Evolutionary conservation across 2,113 vertebrate species (phyloP).

Genomic region (Geococcyx californianus): DNA sequence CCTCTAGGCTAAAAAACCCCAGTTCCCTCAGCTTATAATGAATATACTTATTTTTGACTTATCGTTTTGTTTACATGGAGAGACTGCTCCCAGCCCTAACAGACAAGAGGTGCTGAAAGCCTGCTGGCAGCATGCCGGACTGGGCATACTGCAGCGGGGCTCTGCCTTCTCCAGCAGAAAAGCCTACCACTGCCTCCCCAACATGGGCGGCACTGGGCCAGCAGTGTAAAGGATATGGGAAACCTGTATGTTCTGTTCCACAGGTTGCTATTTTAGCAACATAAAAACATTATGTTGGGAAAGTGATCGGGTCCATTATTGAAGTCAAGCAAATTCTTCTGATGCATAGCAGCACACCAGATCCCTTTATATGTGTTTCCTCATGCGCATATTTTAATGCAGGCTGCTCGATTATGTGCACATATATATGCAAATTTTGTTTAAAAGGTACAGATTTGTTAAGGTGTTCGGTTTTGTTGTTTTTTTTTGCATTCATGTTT

Average conservation of each 20-base stretch:
- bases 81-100: neutral
- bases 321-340: neutral
- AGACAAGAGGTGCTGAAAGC: neutral
- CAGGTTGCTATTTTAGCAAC: neutral
- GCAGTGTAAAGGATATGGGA: no score
- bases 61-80: neutral
- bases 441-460: neutral
- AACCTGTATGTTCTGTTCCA: rapidly evolving
- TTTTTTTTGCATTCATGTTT: neutral
- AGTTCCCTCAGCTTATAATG: no score
- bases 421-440: neutral
- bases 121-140: rapidly evolving
- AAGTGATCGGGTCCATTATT: neutral
- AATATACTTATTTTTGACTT: neutral
- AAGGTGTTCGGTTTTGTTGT: neutral
- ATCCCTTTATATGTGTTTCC: neutral
- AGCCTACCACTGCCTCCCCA: rapidly evolving
- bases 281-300: rapidly evolving
- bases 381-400: neutral
- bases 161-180: neutral
- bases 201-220: rapidly evolving
- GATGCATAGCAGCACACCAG: neutral
- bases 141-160: rapidly evolving
- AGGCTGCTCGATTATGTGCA: neutral
- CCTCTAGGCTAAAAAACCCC: no score